Evolutionary conservation across 2,888 invertebrate species (phyloP), one percentile per base, ranked within the genome.

Genomic region (Agrotis exclamationis): DNA sequence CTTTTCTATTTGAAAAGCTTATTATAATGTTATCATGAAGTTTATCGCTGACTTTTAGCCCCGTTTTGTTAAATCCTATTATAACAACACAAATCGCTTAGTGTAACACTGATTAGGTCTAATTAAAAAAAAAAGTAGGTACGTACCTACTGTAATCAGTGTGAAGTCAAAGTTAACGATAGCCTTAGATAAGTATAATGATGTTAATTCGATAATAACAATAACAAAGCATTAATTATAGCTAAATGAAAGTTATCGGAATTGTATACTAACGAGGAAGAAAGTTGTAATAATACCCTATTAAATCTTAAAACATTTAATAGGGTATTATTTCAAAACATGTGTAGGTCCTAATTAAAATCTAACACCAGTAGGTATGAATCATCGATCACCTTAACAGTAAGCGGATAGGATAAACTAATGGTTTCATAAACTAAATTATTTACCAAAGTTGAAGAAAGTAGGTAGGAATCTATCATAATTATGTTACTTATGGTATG

Each of bases 111-210:
- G 83, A 84, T 85, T 84, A 74, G 59, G 58, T 57, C 70, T 84
- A 86, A 85, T 83, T 85, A 80, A 83, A 85, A 79, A 74, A n/a
- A 83, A 79, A 66, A 22, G 56, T 56, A n/a, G 56, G 13, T 56
- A 56, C 28, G 67, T 74, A 66, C 65, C 57, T 65, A 72, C 56
- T 67, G 68, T 86, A 80, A 84, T 82, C 88, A 90, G 86, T 88
- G 87, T 87, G 84, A 90, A 92, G 90, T 91, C 87, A 89, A 90
- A 88, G 88, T 87, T 72, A 76, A 79, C 89, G 93, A 93, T 93
- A 92, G 89, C 93, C 92, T 90, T 88, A 77, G 86, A 86, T 85
- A 79, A 84, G 71, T 78, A 74, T 86, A 85, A 85, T 84, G 75
- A 80, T 84, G 78, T 84, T 63, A 74, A 78, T 74, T 77, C 70